Conservation (phyloP, 2,888 invertebrate species). For the Lysandra bellargus region DNA sequence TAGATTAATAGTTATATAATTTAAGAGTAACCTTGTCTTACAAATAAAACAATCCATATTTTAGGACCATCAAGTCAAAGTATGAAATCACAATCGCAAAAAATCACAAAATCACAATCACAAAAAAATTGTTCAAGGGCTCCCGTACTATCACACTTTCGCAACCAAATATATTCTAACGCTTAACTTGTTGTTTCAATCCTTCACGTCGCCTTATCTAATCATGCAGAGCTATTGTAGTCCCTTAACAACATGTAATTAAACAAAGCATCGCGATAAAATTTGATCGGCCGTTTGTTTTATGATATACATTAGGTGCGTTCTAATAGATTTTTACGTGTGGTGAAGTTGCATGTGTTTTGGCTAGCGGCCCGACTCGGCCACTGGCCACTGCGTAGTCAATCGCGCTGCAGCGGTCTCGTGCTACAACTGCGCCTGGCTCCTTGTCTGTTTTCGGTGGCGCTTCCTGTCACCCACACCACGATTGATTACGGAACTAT, state of each 20-base stretch:
- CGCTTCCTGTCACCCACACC: constrained; percentile 44
- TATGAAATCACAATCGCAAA: too few relatives aligned
- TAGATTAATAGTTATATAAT: too few relatives aligned
- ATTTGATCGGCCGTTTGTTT: constrained; percentile 35
- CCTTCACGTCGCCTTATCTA: constrained; percentile 40
- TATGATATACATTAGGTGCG: constrained; percentile 20
- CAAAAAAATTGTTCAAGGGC: too few relatives aligned
- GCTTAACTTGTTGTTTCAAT: constrained; percentile 9
- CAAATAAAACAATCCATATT: too few relatives aligned
- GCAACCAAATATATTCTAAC: background rate
- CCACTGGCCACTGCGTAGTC: constrained; percentile 31
- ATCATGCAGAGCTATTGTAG: constrained; percentile 37
- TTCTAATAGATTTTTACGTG: constrained; percentile 15
- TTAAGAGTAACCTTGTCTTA: too few relatives aligned
- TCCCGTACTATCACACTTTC: background rate
- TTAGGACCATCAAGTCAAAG: too few relatives aligned
- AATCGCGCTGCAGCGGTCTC: constrained; percentile 35
- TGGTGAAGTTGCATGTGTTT: constrained; percentile 39
- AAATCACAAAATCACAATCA: too few relatives aligned
- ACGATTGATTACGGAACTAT: constrained; percentile 47
- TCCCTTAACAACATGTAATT: constrained; percentile 40
- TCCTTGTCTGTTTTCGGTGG: constrained; percentile 40
- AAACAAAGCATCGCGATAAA: constrained; percentile 40
- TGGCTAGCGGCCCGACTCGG: constrained; percentile 43
- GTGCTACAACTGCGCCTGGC: constrained; percentile 16